A percentile compares a stretch with the other conserved stretches of the same genome.
Conservation (phyloP, 2,888 invertebrate genomes). For the Campoletis raptor region DNA sequence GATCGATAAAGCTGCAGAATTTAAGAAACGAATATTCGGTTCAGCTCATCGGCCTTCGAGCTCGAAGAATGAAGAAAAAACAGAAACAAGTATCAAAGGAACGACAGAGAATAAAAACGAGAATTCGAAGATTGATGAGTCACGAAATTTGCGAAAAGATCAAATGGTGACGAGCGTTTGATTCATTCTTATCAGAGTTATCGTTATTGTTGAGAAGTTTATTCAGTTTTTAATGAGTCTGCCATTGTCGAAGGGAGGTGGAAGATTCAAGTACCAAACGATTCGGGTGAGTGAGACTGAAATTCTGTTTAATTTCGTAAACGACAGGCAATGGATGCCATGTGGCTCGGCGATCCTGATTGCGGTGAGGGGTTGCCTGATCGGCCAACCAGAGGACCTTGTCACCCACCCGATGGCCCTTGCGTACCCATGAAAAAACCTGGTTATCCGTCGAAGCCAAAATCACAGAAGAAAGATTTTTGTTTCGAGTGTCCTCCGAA, state of each 20-base stretch:
- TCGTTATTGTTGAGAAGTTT: slow-evolving; percentile 19
- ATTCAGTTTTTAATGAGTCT: not conserved
- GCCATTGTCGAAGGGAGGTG: slow-evolving; percentile 65
- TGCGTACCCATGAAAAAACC: slow-evolving; percentile 76
- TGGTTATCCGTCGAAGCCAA: slow-evolving; percentile 76
- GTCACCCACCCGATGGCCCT: slow-evolving; percentile 77
- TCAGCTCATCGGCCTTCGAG: slow-evolving; percentile 18
- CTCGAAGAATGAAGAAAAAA: slow-evolving; percentile 62
- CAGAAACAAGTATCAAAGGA: slow-evolving; percentile 11
- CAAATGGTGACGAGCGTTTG: slow-evolving; percentile 51
- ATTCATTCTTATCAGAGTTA: slow-evolving; percentile 37
- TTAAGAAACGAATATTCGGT: slow-evolving; percentile 69
- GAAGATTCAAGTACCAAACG: slow-evolving; percentile 40
- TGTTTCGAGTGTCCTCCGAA: slow-evolving; percentile 81
- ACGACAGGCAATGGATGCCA: slow-evolving; percentile 60
- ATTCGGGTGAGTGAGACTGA: slow-evolving; percentile 40
- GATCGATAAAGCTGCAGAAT: slow-evolving; percentile 70
- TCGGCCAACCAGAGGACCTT: slow-evolving; percentile 75
- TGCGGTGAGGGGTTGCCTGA: slow-evolving; percentile 75
- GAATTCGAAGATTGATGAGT: slow-evolving; percentile 33
- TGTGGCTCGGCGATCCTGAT: slow-evolving; percentile 74
- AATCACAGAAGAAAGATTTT: slow-evolving; percentile 76
- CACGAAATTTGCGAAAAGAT: slow-evolving; percentile 43
- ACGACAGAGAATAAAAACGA: not conserved
- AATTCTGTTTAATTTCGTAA: slow-evolving; percentile 57